Evolutionary conservation across 2,113 vertebrate species (phyloP).

Genomic region (Cichladusa arquata): DNA sequence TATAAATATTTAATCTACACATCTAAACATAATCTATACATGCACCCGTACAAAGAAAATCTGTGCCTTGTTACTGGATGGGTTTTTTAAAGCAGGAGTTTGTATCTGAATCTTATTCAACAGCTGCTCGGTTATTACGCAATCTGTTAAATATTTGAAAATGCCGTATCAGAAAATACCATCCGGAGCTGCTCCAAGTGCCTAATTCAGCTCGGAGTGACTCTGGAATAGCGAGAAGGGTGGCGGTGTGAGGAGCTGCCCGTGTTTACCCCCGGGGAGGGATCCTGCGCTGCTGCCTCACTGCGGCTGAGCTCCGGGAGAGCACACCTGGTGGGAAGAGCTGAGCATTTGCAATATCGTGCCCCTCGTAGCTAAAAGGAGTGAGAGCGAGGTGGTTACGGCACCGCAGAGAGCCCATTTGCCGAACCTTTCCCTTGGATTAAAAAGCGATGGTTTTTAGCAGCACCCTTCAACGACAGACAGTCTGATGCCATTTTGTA

Average conservation of each 20-base stretch:
- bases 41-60: not conserved
- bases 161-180: not conserved
- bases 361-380: not conserved
- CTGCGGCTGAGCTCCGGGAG: not conserved
- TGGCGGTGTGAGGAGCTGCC: not conserved
- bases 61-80: not conserved
- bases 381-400: accelerated
- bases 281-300: not conserved
- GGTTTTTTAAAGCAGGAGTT: not conserved
- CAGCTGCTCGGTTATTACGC: not conserved
- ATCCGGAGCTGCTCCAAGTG: not conserved
- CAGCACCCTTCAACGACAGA: not conserved
- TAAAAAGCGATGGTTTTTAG: not conserved
- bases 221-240: accelerated
- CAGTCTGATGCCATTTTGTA: not conserved
- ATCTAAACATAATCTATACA: not conserved
- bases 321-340: accelerated
- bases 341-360: accelerated
- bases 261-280: not conserved
- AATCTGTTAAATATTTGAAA: not conserved
- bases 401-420: not conserved
- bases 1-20: constrained; percentile 36
- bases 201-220: accelerated
- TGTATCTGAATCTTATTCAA: not conserved
- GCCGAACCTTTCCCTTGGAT: not conserved